These are phyloP conservation scores for Netelia virgata DNA, from an alignment of 2,888 invertebrate species.

Conservation along the genomic window DNA sequence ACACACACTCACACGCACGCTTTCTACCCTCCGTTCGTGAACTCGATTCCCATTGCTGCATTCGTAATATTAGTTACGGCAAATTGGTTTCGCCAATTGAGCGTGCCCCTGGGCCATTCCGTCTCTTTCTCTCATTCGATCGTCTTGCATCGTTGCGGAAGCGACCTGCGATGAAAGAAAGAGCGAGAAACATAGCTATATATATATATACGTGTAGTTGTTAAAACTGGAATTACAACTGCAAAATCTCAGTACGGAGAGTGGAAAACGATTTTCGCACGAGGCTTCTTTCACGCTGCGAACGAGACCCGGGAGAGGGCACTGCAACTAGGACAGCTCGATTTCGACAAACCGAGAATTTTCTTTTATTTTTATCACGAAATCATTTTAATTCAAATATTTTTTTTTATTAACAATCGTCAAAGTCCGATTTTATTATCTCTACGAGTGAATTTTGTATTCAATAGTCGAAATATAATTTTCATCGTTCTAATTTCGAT, in stretches of 20 bases:
- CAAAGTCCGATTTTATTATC: no score
- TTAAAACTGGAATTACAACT: constrained; percentile 34
- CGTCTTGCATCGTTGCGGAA: neutral
- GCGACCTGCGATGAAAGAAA: neutral
- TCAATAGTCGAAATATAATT: neutral
- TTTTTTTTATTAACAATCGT: neutral
- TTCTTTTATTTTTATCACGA: neutral
- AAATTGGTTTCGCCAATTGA: constrained; percentile 68
- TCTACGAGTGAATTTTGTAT: no score
- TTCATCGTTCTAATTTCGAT: neutral
- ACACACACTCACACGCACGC: neutral
- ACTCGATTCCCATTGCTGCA: constrained; percentile 56
- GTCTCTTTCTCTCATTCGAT: constrained; percentile 36
- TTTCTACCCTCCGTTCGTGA: constrained; percentile 1
- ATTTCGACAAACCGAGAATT: neutral
- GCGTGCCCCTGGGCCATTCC: constrained; percentile 40
- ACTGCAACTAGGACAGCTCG: neutral
- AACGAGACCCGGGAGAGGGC: constrained; percentile 37
- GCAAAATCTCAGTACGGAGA: constrained; percentile 6
- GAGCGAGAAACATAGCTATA: neutral
- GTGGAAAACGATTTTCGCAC: neutral
- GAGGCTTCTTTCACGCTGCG: constrained; percentile 18
- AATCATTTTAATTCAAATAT: neutral
- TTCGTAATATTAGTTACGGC: constrained; percentile 70
- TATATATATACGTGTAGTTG: neutral